Base-by-base conservation (phyloP, 2,797 vertebrate species). In the Microhierax caerulescens region DNA sequence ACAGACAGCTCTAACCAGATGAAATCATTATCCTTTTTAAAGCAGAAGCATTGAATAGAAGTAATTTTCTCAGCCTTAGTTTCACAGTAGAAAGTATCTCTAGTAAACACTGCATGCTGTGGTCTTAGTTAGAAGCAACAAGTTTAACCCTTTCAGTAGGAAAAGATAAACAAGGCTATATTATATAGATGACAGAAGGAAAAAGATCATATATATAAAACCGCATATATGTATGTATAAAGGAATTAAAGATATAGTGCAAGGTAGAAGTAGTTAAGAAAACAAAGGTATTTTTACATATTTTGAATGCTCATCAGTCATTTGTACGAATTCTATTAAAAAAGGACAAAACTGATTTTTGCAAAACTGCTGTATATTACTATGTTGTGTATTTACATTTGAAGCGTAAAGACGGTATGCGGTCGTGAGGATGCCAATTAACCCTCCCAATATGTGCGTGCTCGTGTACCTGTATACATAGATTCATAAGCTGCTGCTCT, bases 1-100 rank as follows among this genome's bases (percentile, higher is more conserved):
- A 75, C 93, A 96, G 97, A 97, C 95, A 98, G 91, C 84, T 98
- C 95, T 97, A 98, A 98, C 97, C 95, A 98, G 97, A 97, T 97
- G 94, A 97, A 98, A 98, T 97, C 95, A 98, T 97, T 98, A 96
- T 97, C 93, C 85, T 96, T 97, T 97, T 96, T 90, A 97, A 97
- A 96, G 93, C 73, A 95, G 64, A 93, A 96, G 27, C 70, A 28
- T 93, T 97, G 96, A 97, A 97, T 97, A 95, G 95, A 98, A 93
- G 94, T 96, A 97, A 97, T 98, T 98, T 98, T 97, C 96, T 94
- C 90, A 94, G 79, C 51, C 95, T 97, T 93, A 81, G 57, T 96
- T 97, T 96, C 53, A 76, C 67, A 74, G 64, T 90, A 82, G 91
- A 96, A 95, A 93, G 75, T 87, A 86, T 37, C 54, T 85, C 87